These are phyloP conservation scores for Meta bourneti DNA, from an alignment of 2,888 invertebrate genomes.

Conservation along the genomic window DNA sequence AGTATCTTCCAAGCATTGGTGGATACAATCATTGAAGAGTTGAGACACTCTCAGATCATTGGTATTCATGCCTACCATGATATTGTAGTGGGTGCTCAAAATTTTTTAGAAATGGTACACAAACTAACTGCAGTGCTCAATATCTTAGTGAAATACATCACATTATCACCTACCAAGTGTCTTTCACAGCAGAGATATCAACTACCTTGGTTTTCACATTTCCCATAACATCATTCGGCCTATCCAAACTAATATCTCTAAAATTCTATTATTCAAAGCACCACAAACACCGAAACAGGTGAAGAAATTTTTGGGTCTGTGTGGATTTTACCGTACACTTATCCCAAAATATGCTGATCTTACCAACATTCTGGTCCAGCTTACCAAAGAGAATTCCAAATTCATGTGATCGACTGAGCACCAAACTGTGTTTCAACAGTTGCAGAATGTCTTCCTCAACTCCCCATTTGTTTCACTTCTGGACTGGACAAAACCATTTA, in stretches of 20 bases:
- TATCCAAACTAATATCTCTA: constrained; percentile 2
- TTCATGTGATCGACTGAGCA: constrained; percentile 11
- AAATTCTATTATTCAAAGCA: constrained; percentile 2
- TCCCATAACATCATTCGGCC: neutral
- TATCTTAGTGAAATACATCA: constrained; percentile 15
- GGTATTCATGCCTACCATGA: constrained; percentile 14
- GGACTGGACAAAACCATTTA: constrained; percentile 4
- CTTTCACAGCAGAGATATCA: neutral
- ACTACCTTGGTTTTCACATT: constrained; percentile 39
- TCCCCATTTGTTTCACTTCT: constrained; percentile 20
- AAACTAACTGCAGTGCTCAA: neutral
- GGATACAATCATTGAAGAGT: constrained; percentile 3
- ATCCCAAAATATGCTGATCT: constrained; percentile 28
- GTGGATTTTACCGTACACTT: constrained; percentile 25
- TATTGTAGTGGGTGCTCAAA: neutral
- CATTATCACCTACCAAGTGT: constrained; percentile 22
- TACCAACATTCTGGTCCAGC: neutral
- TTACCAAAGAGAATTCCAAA: neutral
- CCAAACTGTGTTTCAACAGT: neutral
- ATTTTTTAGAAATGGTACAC: neutral
- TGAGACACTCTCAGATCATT: neutral
- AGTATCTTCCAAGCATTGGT: constrained; percentile 32
- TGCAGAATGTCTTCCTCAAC: constrained; percentile 11
- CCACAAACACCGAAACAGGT: constrained; percentile 8
- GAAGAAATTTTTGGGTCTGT: constrained; percentile 24